phyloP scores from a whole-genome alignment of 2,797 vertebrate species.

The Tokudaia muenninki region DNA sequence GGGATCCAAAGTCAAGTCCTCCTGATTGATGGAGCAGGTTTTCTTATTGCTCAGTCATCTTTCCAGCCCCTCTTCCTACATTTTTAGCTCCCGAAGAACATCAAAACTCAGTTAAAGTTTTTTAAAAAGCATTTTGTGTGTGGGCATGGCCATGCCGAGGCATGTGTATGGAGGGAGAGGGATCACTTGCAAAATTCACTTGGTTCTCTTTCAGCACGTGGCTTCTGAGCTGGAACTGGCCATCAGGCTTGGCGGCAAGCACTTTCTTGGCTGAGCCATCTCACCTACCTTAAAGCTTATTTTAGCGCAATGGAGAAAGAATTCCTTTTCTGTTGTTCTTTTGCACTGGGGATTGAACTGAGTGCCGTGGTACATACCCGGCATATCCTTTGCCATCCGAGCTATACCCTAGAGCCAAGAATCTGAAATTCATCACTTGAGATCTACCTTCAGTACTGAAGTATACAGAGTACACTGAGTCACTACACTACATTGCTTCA shows the following conservation, averaged over 20 bases:
- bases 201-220: not conserved
- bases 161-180: not conserved
- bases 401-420: not conserved
- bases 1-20: not conserved
- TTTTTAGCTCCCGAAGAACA: slow-evolving; percentile 57
- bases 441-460: slow-evolving; percentile 28
- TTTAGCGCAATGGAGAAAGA: not conserved
- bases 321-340: not conserved
- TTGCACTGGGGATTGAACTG: not conserved
- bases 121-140: not conserved
- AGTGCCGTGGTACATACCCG: not conserved
- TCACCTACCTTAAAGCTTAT: not conserved
- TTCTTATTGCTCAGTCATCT: no score
- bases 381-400: not conserved
- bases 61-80: not conserved
- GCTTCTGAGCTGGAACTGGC: not conserved
- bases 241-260: not conserved
- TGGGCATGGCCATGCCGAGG: not conserved
- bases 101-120: not conserved
- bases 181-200: not conserved
- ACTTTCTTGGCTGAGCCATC: not conserved
- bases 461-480: not conserved
- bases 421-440: not conserved
- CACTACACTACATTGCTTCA: not conserved
- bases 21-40: not conserved